Evolutionary conservation across 1,140 invertebrate genomes (phyloP), one percentile per base, ranked within the genome.

Genomic region (Phenacoccus solenopsis): DNA sequence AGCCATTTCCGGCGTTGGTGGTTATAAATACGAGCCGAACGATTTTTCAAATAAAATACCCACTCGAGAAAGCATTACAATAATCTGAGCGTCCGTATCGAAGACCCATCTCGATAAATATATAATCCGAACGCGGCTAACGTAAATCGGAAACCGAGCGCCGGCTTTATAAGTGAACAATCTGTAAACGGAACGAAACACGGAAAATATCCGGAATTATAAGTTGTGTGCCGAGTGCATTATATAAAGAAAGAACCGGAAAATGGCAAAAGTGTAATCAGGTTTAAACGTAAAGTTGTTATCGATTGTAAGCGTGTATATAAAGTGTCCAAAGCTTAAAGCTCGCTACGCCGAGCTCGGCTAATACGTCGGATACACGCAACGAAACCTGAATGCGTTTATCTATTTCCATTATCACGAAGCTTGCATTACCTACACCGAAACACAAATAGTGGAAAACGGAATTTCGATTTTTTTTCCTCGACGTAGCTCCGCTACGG

Each of bases 231-330:
- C 38, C 38, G 38, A 9, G 38, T n/a, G 16, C 16, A 9, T 9
- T n/a, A n/a, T 49, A 49, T 49, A 49, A 49, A 49, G 38, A 49
- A 49, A 49, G 38, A 49, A 49, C 38, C 38, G 38, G 38, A 49
- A 49, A 49, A 49, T 49, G 38, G 38, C 38, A 49, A 49, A 49
- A 49, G 38, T 49, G 38, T 49, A 49, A 49, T 49, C 38, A 49
- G 38, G 5, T 49, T 49, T 49, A 49, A 49, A 49, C 38, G 38
- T 49, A 49, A 49, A 49, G 38, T 49, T 49, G 38, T 49, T 49
- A 49, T 49, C 38, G 38, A 49, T 49, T 49, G 38, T 49, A 49
- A 49, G 38, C 38, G 38, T 49, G 38, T 49, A 49, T 49, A 49
- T 49, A 49, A 49, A 49, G 38, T 49, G 38, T 49, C 38, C 38